Percentiles rank a stretch among this genome's conserved stretches.
Conservation (phyloP, 1,140 invertebrate species). For the Cydia splendana region DNA sequence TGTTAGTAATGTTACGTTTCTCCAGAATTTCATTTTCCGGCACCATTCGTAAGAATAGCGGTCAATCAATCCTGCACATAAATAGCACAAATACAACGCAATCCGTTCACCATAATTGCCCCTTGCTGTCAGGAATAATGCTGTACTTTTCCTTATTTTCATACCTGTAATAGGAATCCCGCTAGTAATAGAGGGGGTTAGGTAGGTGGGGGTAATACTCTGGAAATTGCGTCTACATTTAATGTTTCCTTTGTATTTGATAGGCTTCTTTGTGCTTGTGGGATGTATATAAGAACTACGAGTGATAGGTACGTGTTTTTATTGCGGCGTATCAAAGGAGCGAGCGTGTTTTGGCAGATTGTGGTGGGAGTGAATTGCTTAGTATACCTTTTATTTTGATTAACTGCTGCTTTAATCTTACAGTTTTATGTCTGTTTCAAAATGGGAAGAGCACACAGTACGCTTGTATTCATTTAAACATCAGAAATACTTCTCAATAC, state of each 20-base stretch:
- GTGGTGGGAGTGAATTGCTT: slow-evolving; percentile 18
- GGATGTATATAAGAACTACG: background rate
- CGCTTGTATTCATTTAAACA: background rate
- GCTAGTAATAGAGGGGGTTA: background rate
- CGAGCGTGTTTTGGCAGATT: background rate
- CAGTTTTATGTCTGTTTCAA: background rate
- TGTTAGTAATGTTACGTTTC: slow-evolving; percentile 2
- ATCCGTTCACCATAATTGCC: background rate
- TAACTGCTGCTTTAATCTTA: background rate
- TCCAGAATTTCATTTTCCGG: background rate
- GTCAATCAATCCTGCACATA: background rate
- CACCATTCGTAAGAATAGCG: background rate
- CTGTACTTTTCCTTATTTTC: slow-evolving; percentile 28
- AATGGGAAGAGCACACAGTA: background rate
- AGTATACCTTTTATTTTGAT: background rate
- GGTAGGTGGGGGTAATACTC: slow-evolving; percentile 5
- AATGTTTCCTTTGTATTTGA: slow-evolving; percentile 30
- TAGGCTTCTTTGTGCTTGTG: slow-evolving; percentile 20
- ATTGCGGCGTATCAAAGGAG: slow-evolving; percentile 6
- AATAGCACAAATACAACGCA: slow-evolving; percentile 4
- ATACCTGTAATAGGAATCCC: slow-evolving; percentile 26
- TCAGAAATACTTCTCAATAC: background rate
- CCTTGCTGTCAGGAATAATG: slow-evolving; percentile 5
- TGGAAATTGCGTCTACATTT: slow-evolving; percentile 27
- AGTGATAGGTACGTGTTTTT: slow-evolving; percentile 12